A percentile compares a stretch with the other conserved stretches of the same genome.
These are phyloP conservation scores for Myzus persicae DNA, from an alignment of 1,140 invertebrate genomes.

Conservation along the genomic window DNA sequence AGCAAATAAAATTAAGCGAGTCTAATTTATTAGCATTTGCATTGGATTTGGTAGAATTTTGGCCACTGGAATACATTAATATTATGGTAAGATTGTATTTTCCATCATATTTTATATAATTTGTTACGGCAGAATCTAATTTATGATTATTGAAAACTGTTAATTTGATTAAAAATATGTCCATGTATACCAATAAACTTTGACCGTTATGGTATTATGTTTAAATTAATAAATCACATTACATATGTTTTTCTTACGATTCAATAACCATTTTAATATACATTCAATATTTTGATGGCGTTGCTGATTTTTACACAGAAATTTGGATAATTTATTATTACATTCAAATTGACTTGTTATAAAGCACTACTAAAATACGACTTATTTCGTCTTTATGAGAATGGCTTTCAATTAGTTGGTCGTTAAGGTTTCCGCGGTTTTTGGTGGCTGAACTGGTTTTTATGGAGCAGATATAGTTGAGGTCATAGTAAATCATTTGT, in stretches of 20 bases:
- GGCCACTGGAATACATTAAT: not conserved
- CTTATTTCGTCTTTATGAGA: not conserved
- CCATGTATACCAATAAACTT: not conserved
- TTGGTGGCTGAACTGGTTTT: not conserved
- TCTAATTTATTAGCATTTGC: not conserved
- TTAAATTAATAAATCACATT: not conserved
- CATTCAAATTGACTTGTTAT: not conserved
- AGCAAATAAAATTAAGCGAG: not conserved
- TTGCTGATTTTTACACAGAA: not conserved
- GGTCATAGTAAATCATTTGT: not conserved
- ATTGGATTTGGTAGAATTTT: not conserved
- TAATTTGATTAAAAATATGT: not conserved
- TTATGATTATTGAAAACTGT: not conserved
- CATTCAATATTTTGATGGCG: not conserved
- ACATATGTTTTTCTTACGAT: not conserved
- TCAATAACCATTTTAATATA: not conserved
- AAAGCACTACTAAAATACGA: not conserved
- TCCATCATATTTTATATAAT: not conserved
- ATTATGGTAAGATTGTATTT: not conserved
- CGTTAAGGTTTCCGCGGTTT: not conserved
- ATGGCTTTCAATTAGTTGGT: not conserved
- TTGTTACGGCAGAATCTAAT: not conserved
- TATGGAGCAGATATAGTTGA: not conserved
- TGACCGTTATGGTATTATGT: not conserved
- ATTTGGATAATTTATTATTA: not conserved